phyloP scores from a whole-genome alignment of 2,113 vertebrate species.

The Struthio camelus region DNA sequence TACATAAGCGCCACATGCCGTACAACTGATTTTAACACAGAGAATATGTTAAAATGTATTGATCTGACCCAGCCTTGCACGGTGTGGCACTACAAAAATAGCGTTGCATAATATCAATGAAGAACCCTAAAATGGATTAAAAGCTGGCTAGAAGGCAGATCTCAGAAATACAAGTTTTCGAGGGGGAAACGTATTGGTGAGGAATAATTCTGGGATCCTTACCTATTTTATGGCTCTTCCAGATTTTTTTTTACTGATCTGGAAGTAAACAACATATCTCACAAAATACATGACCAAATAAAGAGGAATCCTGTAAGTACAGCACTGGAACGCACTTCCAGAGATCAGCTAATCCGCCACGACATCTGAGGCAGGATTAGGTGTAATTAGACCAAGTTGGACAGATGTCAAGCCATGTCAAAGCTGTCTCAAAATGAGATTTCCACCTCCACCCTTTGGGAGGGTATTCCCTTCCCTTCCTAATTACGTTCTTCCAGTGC shows the following conservation, averaged over 20 bases:
- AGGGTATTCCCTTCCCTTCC: accelerated
- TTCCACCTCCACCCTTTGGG: background rate
- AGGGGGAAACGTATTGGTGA: background rate
- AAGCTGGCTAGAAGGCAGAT: background rate
- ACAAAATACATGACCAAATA: accelerated
- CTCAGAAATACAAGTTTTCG: background rate
- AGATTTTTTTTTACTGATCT: background rate
- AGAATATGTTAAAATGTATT: background rate
- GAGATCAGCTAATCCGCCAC: background rate
- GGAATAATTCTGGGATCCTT: background rate
- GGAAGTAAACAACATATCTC: accelerated
- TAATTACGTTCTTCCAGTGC: too few species aligned
- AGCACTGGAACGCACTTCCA: accelerated
- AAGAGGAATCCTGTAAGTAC: background rate
- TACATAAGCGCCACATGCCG: background rate
- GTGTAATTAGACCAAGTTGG: accelerated
- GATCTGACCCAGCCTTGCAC: background rate
- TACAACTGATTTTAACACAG: background rate
- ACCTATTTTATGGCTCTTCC: background rate
- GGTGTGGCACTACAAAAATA: background rate
- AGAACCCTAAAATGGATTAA: background rate
- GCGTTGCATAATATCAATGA: background rate
- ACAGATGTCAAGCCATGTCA: accelerated
- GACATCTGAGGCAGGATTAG: background rate
- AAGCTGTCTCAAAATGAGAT: background rate